Evolutionary conservation across 2,113 vertebrate species (phyloP), one percentile per base, ranked within the genome.

Genomic region (Ahaetulla prasina): DNA sequence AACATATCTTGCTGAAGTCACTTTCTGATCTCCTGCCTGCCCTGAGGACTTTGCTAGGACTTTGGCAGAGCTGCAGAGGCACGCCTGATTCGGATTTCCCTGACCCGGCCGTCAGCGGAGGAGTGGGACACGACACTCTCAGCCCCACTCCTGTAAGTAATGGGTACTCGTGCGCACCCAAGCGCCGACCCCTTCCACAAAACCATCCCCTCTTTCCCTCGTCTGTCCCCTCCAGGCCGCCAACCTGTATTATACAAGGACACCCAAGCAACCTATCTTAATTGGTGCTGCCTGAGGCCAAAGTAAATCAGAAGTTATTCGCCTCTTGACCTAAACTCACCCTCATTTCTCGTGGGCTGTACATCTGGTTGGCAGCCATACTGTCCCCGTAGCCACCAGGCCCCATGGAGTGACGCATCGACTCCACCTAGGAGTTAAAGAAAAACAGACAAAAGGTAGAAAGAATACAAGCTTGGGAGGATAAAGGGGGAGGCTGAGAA

Each of bases 341-440:
- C 96, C 96, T 96, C 94, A 97, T 97, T 95, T 98, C 98, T 93
- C 97, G 97, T 93, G 97, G 97, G 95, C 97, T 97, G 96, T 96
- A 98, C 85, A 97, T 97, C 95, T 96, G 97, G 94, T 95, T 95
- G 91, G 95, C 96, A 22, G 95, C 96, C 4, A 97, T 96, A 93
- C 96, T 97, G 43, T 98, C 98, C 91, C 97, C 97, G 30, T 97
- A 98, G 94, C 97, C 95, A 20, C 96, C 96, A 8, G 97, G 97
- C 93, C 97, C 96, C 95, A 97, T 96, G 0, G 97, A 96, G 94
- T 97, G 97, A 89, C 97, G 97, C 91, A 97, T 96, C 1, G 97
- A 97, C 91, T 97, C 97, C 91, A 97, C 96, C 97, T 97, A 92
- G 16, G 25, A 16, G 12, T 22, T n/a, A 55, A 90, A 11, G 50